phyloP scores from a whole-genome alignment of 2,113 vertebrate genomes.

The Axis porcinus region DNA sequence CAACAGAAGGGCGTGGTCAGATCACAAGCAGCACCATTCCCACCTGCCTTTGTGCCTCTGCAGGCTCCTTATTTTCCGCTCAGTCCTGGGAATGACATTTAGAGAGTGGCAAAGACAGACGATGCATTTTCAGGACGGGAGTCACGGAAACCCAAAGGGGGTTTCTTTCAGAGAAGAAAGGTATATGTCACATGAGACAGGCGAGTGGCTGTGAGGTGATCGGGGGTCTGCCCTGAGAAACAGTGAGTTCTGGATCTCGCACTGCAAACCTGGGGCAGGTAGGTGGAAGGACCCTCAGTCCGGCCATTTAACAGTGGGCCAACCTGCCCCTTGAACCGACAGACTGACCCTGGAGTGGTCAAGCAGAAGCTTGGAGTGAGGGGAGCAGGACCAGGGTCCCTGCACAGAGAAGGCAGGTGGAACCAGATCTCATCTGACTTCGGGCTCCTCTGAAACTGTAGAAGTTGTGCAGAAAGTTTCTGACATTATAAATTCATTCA shows the following conservation, averaged over 20 bases:
- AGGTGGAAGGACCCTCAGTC: not conserved
- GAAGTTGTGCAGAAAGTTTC: not conserved
- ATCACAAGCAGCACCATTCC: fast-evolving
- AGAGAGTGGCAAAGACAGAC: not conserved
- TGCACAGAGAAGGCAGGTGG: fast-evolving
- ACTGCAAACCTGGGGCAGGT: fast-evolving
- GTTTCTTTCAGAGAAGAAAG: not conserved
- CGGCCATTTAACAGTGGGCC: fast-evolving
- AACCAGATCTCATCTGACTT: not conserved
- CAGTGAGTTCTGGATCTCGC: fast-evolving
- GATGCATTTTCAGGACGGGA: not conserved
- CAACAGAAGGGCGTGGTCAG: fast-evolving
- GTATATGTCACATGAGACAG: fast-evolving
- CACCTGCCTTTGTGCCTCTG: fast-evolving
- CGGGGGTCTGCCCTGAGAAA: not conserved
- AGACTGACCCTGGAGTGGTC: fast-evolving
- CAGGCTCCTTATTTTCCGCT: fast-evolving
- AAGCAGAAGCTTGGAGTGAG: not conserved
- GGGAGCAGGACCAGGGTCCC: fast-evolving
- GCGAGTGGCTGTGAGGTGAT: fast-evolving
- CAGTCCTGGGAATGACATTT: fast-evolving
- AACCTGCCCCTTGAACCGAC: fast-evolving
- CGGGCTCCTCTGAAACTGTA: not conserved
- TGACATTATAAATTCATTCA: fast-evolving
- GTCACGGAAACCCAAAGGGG: fast-evolving